Percentiles rank a stretch among this genome's conserved stretches.
These are phyloP conservation scores for Hydrotaea diabolus DNA, from an alignment of 2,888 invertebrate species.

Conservation along the genomic window DNA sequence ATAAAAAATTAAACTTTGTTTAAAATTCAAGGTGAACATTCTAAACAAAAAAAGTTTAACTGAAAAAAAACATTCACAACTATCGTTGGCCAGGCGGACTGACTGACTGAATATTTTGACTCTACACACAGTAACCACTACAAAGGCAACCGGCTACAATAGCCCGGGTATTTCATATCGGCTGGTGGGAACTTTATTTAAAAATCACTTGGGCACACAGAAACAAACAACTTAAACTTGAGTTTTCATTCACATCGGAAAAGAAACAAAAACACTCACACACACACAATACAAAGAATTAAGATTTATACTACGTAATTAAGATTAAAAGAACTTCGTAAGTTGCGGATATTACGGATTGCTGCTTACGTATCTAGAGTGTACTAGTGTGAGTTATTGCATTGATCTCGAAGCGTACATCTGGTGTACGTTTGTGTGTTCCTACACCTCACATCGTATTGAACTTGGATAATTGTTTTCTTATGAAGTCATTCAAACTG, in stretches of 20 bases:
- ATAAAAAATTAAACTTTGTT: constrained; percentile 15
- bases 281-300: neutral
- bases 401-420: constrained; percentile 22
- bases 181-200: constrained; percentile 10
- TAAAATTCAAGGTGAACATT: constrained; percentile 59
- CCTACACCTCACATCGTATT: constrained; percentile 26
- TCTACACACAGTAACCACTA: neutral
- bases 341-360: neutral
- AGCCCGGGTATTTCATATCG: neutral
- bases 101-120: neutral
- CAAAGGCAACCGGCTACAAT: too few relatives aligned
- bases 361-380: neutral
- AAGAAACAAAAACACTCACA: too few relatives aligned
- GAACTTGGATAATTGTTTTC: constrained; percentile 62
- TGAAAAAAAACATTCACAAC: constrained; percentile 24
- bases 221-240: neutral
- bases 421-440: too few relatives aligned
- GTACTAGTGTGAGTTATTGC: constrained; percentile 6
- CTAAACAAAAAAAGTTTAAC: constrained; percentile 25
- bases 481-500: constrained; percentile 48
- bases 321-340: neutral
- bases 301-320: neutral
- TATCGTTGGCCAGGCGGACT: neutral
- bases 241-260: neutral
- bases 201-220: neutral